These are phyloP conservation scores for Melanogrammus aeglefinus DNA, from an alignment of 2,797 vertebrate genomes.

Conservation along the genomic window DNA sequence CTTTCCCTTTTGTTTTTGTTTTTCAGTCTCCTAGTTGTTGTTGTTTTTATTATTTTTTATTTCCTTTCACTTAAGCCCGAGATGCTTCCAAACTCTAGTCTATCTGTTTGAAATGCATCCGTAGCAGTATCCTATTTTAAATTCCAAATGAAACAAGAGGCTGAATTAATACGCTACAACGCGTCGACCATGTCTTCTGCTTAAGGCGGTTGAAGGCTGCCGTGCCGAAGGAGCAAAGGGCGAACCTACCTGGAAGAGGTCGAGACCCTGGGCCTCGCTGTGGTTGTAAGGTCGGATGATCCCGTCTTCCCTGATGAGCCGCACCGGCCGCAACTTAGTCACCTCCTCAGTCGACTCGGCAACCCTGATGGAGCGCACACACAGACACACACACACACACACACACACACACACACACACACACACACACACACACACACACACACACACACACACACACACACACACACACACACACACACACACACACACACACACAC, in stretches of 20 bases:
- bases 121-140: background rate
- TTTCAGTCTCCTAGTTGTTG: background rate
- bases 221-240: background rate
- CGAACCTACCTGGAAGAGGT: slow-evolving; percentile 87
- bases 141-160: background rate
- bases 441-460: slow-evolving; percentile 24
- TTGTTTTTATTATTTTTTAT: too few relatives aligned
- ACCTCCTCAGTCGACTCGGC: slow-evolving; percentile 94
- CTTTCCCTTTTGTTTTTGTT: background rate
- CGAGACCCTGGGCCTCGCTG: slow-evolving; percentile 84
- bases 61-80: background rate
- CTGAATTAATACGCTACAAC: background rate
- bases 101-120: background rate
- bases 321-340: slow-evolving; percentile 84
- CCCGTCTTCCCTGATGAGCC: slow-evolving; percentile 89
- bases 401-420: slow-evolving; percentile 10
- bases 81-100: background rate
- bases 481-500: slow-evolving; percentile 16
- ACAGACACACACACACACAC: slow-evolving; percentile 24
- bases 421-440: slow-evolving; percentile 15
- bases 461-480: too few relatives aligned
- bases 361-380: slow-evolving; percentile 69
- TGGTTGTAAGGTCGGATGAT: slow-evolving; percentile 88
- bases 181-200: background rate
- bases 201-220: background rate